Conservation (phyloP, 2,888 invertebrate species). For the Hypsopygia costalis region DNA sequence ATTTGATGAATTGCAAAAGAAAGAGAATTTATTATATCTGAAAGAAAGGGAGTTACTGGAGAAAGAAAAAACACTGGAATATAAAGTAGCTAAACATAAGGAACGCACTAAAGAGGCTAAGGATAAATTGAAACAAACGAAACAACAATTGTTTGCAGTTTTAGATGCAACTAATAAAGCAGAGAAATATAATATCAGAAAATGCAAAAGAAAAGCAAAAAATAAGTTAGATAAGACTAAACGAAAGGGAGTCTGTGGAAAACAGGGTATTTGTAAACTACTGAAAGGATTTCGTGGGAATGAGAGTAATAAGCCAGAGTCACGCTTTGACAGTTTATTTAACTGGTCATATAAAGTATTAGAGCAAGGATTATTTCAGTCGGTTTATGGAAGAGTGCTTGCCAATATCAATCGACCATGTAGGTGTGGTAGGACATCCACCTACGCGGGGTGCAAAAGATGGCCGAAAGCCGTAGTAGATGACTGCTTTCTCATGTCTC, state of each 20-base stretch:
- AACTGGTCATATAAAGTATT: too few species aligned
- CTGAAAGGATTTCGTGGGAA: too few species aligned
- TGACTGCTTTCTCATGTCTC: slow-evolving; percentile 37
- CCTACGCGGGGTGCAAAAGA: slow-evolving; percentile 4
- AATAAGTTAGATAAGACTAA: slow-evolving; percentile 11
- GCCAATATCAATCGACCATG: background rate
- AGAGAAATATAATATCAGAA: slow-evolving; percentile 15
- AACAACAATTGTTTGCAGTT: slow-evolving; percentile 26
- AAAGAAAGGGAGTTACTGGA: slow-evolving; percentile 30
- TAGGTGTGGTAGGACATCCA: background rate
- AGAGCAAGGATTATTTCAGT: too few species aligned
- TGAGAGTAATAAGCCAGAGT: too few species aligned
- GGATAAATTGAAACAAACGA: slow-evolving; percentile 30
- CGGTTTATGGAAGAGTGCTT: too few species aligned
- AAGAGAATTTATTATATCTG: slow-evolving; percentile 18
- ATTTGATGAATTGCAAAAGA: slow-evolving; percentile 18
- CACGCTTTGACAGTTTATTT: too few species aligned
- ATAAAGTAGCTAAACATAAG: slow-evolving; percentile 20
- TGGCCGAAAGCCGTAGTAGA: slow-evolving; percentile 25
- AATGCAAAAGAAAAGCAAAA: slow-evolving; percentile 13
- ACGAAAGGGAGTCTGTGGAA: slow-evolving; percentile 1
- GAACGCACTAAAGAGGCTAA: slow-evolving; percentile 22
- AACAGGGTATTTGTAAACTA: too few species aligned
- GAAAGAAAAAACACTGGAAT: slow-evolving; percentile 26
- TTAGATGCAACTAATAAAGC: slow-evolving; percentile 19